A percentile compares a stretch with the other conserved stretches of the same genome.
phyloP scores from a whole-genome alignment of 2,113 vertebrate species.

The Rynchops niger region DNA sequence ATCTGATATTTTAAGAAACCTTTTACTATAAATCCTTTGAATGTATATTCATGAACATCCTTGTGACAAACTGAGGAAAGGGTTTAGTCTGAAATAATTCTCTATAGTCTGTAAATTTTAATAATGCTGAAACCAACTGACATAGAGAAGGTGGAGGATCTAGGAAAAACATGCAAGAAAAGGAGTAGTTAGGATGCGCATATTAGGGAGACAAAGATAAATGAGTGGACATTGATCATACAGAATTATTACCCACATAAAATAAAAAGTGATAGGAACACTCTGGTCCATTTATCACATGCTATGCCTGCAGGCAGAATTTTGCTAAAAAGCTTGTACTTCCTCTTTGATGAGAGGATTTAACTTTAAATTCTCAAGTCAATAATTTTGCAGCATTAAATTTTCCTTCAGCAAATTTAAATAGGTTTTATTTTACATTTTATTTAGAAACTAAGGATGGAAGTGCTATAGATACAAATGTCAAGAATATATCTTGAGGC shows the following conservation, averaged over 20 bases:
- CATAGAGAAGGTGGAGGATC: not conserved
- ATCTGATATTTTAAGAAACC: slow-evolving; percentile 1
- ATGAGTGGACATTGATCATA: not conserved
- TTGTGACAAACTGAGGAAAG: not conserved
- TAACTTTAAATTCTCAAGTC: slow-evolving; percentile 33
- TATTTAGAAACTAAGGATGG: not conserved
- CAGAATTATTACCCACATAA: slow-evolving; percentile 32
- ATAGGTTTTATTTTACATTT: not conserved
- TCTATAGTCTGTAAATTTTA: slow-evolving; percentile 13
- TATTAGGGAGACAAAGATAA: not conserved
- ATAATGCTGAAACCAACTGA: not conserved
- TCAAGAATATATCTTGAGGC: not conserved
- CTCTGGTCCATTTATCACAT: not conserved
- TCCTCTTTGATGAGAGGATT: not conserved
- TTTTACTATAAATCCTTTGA: not conserved
- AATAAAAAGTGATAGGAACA: not conserved
- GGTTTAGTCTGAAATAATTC: not conserved
- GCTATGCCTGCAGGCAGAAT: not conserved
- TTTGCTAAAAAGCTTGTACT: not conserved
- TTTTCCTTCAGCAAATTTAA: slow-evolving; percentile 34
- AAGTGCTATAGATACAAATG: slow-evolving; percentile 10
- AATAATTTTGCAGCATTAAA: slow-evolving; percentile 6
- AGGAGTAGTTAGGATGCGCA: not conserved
- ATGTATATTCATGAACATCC: not conserved
- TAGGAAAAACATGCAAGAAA: not conserved